Evolutionary conservation across 2,113 vertebrate genomes (phyloP).

Genomic region (Indri indri): DNA sequence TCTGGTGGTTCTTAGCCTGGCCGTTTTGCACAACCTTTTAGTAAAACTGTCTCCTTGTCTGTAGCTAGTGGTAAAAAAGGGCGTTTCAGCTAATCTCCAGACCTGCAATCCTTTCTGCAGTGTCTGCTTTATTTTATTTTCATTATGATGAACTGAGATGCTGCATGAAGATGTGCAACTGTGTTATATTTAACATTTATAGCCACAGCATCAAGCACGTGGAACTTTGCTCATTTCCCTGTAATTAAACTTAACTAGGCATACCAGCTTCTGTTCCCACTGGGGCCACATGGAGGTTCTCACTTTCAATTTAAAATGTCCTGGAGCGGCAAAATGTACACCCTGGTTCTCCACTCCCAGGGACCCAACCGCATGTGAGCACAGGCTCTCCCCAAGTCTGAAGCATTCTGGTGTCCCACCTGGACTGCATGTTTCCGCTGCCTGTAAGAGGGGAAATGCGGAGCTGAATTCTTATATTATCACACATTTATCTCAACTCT

Average conservation of each 20-base stretch:
- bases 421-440: not conserved
- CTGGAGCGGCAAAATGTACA: rapidly evolving
- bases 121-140: no score
- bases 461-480: not conserved
- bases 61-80: not conserved
- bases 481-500: not conserved
- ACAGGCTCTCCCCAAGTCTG: no score
- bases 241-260: not conserved
- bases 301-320: not conserved
- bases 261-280: not conserved
- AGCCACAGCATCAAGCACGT: not conserved
- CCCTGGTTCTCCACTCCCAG: rapidly evolving
- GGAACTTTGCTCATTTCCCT: not conserved
- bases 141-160: not conserved
- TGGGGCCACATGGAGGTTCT: not conserved
- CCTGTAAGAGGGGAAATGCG: not conserved
- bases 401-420: no score
- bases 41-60: not conserved
- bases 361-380: not conserved
- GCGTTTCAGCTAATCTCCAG: no score
- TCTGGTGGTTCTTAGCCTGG: not conserved
- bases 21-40: not conserved
- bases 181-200: not conserved
- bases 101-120: no score
- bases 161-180: not conserved